Conservation (phyloP, 2,113 vertebrate genomes). For the Phylloscopus trochilus region DNA sequence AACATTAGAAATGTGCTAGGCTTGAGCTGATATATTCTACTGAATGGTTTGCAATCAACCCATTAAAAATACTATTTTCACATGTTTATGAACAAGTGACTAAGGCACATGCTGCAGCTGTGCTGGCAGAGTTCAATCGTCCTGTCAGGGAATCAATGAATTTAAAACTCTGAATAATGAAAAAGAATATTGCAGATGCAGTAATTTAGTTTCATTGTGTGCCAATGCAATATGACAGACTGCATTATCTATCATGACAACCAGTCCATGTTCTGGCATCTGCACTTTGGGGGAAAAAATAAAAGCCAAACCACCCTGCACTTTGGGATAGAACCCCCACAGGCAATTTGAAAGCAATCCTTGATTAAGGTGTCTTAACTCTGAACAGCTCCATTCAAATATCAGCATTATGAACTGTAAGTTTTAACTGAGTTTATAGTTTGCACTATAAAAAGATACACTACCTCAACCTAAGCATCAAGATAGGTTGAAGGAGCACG, state of each 20-base stretch:
- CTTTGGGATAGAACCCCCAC: accelerated
- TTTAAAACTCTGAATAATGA: neutral
- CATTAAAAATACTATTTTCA: neutral
- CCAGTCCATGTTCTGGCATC: neutral
- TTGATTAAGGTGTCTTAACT: neutral
- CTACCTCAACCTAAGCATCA: neutral
- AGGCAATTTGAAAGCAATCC: neutral
- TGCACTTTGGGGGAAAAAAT: neutral
- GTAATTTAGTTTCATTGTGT: neutral
- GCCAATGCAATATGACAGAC: neutral
- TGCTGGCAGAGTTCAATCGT: neutral
- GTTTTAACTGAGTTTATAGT: neutral
- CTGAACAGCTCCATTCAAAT: neutral
- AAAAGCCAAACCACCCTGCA: neutral
- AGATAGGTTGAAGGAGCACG: accelerated
- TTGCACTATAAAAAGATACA: neutral
- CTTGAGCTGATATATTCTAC: neutral
- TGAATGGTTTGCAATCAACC: neutral
- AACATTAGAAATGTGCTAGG: neutral
- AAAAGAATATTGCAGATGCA: neutral
- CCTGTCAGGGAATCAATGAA: neutral
- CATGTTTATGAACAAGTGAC: neutral
- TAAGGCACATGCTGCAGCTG: neutral
- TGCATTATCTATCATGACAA: neutral
- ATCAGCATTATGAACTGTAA: neutral